Evolutionary conservation across 2,797 vertebrate species (phyloP).

Genomic region (Bufotes viridis): DNA sequence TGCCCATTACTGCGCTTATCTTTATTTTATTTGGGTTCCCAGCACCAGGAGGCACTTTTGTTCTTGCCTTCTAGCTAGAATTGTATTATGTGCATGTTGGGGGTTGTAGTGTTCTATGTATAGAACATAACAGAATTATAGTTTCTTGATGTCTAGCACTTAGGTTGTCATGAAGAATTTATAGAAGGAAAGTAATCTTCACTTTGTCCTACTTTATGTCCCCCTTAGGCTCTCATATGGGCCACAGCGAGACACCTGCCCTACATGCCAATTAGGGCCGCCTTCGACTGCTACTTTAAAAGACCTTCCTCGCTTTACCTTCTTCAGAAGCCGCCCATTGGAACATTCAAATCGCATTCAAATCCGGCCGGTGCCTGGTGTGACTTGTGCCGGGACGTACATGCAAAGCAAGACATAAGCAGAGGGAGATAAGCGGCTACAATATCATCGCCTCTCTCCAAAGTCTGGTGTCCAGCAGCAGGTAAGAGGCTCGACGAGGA

Average conservation of each 20-base stretch:
- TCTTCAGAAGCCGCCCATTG: background rate
- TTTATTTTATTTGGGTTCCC: too few relatives aligned
- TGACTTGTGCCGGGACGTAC: background rate
- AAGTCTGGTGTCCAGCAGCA: background rate
- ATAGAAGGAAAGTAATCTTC: too few relatives aligned
- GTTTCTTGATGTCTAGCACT: background rate
- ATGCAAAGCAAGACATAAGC: constrained; percentile 51
- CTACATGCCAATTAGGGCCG: constrained; percentile 27
- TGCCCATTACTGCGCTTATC: too few relatives aligned
- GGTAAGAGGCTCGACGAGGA: constrained; percentile 16
- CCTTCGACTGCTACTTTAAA: background rate
- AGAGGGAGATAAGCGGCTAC: background rate
- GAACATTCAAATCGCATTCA: constrained; percentile 55
- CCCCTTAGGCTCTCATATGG: constrained; percentile 25
- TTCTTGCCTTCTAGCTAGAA: background rate
- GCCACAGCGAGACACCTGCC: background rate
- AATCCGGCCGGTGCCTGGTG: constrained; percentile 14
- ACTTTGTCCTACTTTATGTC: constrained; percentile 10
- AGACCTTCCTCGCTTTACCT: background rate
- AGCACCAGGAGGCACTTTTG: too few relatives aligned
- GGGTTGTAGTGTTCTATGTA: background rate
- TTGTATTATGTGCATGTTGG: background rate
- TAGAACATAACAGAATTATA: background rate
- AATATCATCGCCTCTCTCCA: background rate
- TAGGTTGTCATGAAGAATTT: too few relatives aligned